Base-by-base conservation (phyloP, 2,113 vertebrate genomes). In the Psittacara wagleri region DNA sequence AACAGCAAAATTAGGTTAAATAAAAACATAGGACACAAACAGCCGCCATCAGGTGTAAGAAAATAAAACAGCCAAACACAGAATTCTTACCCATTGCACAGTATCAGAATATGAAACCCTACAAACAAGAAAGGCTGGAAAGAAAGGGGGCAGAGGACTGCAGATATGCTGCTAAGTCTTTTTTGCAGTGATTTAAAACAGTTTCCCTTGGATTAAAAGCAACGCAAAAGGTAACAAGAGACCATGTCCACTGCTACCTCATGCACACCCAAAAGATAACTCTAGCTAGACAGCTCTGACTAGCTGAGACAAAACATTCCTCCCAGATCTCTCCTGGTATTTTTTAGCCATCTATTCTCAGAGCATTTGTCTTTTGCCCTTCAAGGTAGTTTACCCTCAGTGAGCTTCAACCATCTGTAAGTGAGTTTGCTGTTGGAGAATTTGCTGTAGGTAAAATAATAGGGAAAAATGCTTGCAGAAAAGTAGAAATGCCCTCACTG, bases 381-480 rank as follows among this genome's bases (percentile, higher is more conserved):
- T 72, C 29, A 75, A 48, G 43, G 57, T 82, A 39, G 14, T 75
- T 78, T 89, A 25, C 1, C 69, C 81, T 74, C 62, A 17, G 48
- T 91, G 84, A 95, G 8, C 66, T 89, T 84, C 83, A 81, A 22
- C 33, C 83, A 77, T 81, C 64, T 88, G 28, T 81, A 86, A 89
- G 19, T 23, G 73, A 84, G 37, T 81, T 82, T 68, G 35, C 62
- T 69, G 68, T 13, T 79, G 41, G 79, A 82, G 74, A 94, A 84
- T 87, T 82, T 84, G 76, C 83, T 95, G 77, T 79, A 91, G 86
- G 83, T 86, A 91, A 94, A 94, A 63, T 52, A 92, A 80, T n/a
- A 67, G 43, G 7, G 24, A 39, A 5, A 75, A 41, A 68, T 25
- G 69, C 76, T 51, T 72, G 35, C 19, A 89, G 89, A 79, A 82